These are phyloP conservation scores for Euura saliciscinereae DNA, from an alignment of 1,140 invertebrate genomes.

Conservation along the genomic window DNA sequence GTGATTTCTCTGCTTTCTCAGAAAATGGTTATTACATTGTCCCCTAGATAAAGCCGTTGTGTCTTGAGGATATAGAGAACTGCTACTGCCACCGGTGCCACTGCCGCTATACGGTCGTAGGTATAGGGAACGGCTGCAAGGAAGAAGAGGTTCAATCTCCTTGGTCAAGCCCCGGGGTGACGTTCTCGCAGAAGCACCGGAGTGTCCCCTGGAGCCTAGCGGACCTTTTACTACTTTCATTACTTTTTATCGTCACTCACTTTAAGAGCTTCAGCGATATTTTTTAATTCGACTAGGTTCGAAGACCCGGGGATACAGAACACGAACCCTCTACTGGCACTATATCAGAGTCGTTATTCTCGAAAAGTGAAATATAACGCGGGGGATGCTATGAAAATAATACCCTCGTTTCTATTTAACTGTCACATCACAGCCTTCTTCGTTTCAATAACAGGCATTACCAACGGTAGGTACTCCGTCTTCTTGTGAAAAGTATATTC, in stretches of 20 bases:
- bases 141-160: conserved; percentile 27
- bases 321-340: conserved; percentile 19
- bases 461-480: no score
- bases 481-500: no score
- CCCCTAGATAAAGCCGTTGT: conserved; percentile 19
- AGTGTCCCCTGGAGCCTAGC: conserved; percentile 5
- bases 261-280: conserved; percentile 42
- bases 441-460: no score
- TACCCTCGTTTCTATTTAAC: background rate
- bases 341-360: conserved; percentile 55
- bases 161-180: conserved; percentile 37
- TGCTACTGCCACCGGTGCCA: conserved; percentile 6
- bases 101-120: background rate
- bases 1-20: conserved; percentile 25
- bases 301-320: conserved; percentile 7
- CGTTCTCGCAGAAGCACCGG: conserved; percentile 37
- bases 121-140: background rate
- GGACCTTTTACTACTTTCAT: conserved; percentile 51
- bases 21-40: conserved; percentile 36
- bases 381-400: background rate
- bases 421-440: no score
- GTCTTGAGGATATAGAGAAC: conserved; percentile 22
- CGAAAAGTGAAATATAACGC: conserved; percentile 48
- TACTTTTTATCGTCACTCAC: conserved; percentile 51
- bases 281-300: conserved; percentile 46